Percentiles rank a stretch among this genome's conserved stretches.
phyloP scores from a whole-genome alignment of 2,113 vertebrate species.

The Oceanites oceanicus region DNA sequence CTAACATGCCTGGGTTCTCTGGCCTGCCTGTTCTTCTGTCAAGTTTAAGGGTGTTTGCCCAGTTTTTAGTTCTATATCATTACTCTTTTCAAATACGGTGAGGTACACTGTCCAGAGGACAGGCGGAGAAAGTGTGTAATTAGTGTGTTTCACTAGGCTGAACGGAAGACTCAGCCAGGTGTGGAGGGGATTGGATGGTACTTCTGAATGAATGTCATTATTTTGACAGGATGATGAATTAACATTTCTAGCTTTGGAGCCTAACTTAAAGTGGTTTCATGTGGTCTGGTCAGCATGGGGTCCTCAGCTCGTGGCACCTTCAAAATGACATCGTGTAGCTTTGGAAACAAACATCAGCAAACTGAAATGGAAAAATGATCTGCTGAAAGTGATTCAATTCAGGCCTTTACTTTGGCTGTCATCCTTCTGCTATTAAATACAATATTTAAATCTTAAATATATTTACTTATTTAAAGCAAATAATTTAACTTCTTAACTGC shows the following conservation, averaged over 20 bases:
- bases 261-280: conserved; percentile 74
- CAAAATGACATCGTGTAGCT: background rate
- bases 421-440: background rate
- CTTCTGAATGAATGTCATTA: conserved; percentile 87
- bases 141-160: conserved; percentile 65
- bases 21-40: background rate
- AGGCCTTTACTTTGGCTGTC: background rate
- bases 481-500: background rate
- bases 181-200: conserved; percentile 79
- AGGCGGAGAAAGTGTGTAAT: conserved; percentile 56
- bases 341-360: background rate
- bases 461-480: background rate
- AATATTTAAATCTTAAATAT: background rate
- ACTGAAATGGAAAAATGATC: background rate
- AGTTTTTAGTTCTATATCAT: conserved; percentile 12
- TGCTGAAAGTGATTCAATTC: background rate
- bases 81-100: conserved; percentile 1
- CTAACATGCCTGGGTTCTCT: background rate
- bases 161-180: conserved; percentile 75
- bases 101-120: conserved; percentile 23
- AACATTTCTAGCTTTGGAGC: conserved; percentile 40
- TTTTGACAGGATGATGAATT: conserved; percentile 88
- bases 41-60: background rate
- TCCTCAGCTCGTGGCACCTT: conserved; percentile 57
- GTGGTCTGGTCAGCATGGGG: conserved; percentile 76